Percentiles rank a stretch among this genome's conserved stretches.
Conservation (phyloP, 2,888 invertebrate species). For the Lymantria monacha region DNA sequence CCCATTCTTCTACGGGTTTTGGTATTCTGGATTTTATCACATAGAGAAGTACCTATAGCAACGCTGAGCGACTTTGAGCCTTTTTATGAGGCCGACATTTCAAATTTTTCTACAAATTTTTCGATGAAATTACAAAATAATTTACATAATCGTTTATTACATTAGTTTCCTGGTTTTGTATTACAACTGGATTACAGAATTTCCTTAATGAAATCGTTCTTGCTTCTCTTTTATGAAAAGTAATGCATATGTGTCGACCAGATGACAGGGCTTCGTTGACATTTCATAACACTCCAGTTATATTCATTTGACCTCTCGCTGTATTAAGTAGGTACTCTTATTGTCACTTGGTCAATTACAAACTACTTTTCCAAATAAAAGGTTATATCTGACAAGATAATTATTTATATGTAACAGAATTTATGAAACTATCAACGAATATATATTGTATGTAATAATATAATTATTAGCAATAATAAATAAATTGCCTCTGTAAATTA, state of each 20-base stretch:
- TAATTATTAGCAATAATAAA: conserved; percentile 28
- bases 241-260: not conserved
- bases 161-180: too few relatives aligned
- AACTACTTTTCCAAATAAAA: conserved; percentile 7
- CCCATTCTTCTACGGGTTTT: too few relatives aligned
- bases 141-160: too few relatives aligned
- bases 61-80: too few relatives aligned
- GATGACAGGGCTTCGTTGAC: too few relatives aligned
- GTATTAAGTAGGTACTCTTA: conserved; percentile 6
- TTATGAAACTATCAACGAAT: conserved; percentile 13
- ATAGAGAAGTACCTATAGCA: too few relatives aligned
- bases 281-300: conserved; percentile 2
- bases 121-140: too few relatives aligned
- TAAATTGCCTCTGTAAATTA: conserved; percentile 34
- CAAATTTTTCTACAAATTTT: too few relatives aligned
- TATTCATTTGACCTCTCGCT: conserved; percentile 1
- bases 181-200: too few relatives aligned
- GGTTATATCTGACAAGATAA: conserved; percentile 13
- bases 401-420: conserved; percentile 6
- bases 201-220: too few relatives aligned
- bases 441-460: conserved; percentile 14
- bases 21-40: too few relatives aligned
- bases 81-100: too few relatives aligned
- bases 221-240: not conserved
- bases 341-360: conserved; percentile 11